phyloP scores from a whole-genome alignment of 2,888 invertebrate genomes.

The Parthenolecanium corni region DNA sequence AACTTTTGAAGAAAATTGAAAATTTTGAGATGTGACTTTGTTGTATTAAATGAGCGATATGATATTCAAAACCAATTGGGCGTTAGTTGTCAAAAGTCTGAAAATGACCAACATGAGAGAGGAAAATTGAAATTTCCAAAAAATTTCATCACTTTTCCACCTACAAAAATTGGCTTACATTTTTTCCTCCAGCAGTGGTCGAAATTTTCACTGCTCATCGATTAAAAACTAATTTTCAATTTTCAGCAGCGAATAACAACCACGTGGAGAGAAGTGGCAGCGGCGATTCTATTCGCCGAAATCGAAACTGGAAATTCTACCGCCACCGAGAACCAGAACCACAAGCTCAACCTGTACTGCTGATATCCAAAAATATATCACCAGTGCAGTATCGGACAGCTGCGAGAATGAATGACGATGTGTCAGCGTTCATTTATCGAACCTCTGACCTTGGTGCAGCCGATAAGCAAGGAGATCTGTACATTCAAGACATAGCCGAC shows the following conservation, averaged over 20 bases:
- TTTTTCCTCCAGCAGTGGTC: background rate
- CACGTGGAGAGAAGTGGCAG: constrained; percentile 1
- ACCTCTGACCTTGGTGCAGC: background rate
- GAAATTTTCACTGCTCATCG: background rate
- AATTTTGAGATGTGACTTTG: no score
- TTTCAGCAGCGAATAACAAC: constrained; percentile 12
- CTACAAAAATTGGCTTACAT: background rate
- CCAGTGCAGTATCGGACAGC: background rate
- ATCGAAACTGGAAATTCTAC: constrained; percentile 14
- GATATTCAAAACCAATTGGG: no score
- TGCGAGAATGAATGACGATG: background rate
- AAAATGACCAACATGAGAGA: no score
- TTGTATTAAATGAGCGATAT: no score
- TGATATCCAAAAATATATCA: background rate
- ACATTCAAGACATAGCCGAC: constrained; percentile 48
- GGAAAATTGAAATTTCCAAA: no score
- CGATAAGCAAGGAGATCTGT: background rate
- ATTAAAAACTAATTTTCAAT: background rate
- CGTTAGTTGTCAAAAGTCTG: no score
- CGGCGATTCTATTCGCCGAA: background rate
- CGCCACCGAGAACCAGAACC: constrained; percentile 8
- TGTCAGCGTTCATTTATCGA: constrained; percentile 9
- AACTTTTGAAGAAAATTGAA: no score
- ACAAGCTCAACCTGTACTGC: constrained; percentile 6
- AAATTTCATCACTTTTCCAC: background rate